Percentiles rank a stretch among this genome's conserved stretches.
phyloP scores from a whole-genome alignment of 2,113 vertebrate species.

The Phalacrocorax aristotelis region DNA sequence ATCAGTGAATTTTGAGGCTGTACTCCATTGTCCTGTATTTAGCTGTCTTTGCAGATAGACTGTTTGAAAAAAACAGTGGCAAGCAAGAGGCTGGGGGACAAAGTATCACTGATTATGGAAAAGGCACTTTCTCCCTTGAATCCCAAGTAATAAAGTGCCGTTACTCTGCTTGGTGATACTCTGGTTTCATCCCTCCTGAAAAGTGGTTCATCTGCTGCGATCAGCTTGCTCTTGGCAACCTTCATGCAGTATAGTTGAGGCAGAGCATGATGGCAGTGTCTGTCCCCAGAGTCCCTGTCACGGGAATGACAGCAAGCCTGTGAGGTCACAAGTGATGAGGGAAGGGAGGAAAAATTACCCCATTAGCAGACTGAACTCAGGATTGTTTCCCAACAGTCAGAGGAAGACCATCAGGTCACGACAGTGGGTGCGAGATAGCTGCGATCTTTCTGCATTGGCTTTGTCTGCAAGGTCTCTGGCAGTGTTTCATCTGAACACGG shows the following conservation, averaged over 20 bases:
- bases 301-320: neutral
- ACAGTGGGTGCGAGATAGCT: neutral
- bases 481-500: neutral
- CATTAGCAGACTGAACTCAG: neutral
- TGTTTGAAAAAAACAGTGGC: neutral
- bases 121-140: neutral
- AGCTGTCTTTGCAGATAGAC: neutral
- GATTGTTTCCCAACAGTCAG: neutral
- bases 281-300: neutral
- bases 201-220: neutral
- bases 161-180: neutral
- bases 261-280: neutral
- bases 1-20: neutral
- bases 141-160: too few species aligned
- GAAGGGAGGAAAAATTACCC: neutral
- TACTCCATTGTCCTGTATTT: neutral
- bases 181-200: neutral
- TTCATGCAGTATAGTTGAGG: neutral
- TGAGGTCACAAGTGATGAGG: neutral
- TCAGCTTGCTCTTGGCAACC: neutral
- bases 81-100: too few species aligned
- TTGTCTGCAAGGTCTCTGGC: neutral
- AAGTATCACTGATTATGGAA: neutral
- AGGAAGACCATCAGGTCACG: neutral
- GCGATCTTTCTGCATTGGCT: neutral